phyloP scores from a whole-genome alignment of 2,113 vertebrate species.

The Trematomus loennbergii region DNA sequence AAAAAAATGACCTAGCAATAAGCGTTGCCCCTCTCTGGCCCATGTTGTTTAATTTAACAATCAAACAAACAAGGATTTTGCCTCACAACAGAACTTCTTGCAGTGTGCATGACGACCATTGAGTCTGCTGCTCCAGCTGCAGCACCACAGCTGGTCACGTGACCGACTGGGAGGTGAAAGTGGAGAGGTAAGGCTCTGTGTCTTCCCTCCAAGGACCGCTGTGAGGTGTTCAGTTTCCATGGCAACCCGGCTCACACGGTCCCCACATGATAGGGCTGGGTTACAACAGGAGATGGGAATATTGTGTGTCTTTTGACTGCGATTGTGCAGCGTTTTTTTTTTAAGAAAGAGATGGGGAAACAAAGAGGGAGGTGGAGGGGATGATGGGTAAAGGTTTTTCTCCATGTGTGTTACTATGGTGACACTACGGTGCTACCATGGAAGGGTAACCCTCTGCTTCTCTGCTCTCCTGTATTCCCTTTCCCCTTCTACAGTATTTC shows the following conservation, averaged over 20 bases:
- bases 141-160: conserved; percentile 57
- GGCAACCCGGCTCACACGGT: conserved; percentile 72
- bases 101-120: conserved; percentile 15
- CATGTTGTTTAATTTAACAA: background rate
- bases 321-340: conserved; percentile 37
- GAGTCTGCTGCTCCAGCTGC: conserved; percentile 50
- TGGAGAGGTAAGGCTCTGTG: conserved; percentile 73
- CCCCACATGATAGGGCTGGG: conserved; percentile 47
- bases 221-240: conserved; percentile 82
- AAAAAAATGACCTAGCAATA: no score
- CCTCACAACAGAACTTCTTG: background rate
- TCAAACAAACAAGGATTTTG: background rate
- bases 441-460: conserved; percentile 8
- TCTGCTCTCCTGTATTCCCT: conserved; percentile 13
- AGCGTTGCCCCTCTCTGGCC: background rate
- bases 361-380: conserved; percentile 12
- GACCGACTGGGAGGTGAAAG: conserved; percentile 74
- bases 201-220: conserved; percentile 57
- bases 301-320: conserved; percentile 29
- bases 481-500: background rate
- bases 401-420: conserved; percentile 70
- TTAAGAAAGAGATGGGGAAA: background rate
- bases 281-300: conserved; percentile 62
- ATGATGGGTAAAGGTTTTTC: conserved; percentile 50
- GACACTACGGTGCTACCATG: conserved; percentile 41